These are phyloP conservation scores for Noctuana brunneofusca DNA, from an alignment of 2,888 invertebrate species.

Conservation along the genomic window DNA sequence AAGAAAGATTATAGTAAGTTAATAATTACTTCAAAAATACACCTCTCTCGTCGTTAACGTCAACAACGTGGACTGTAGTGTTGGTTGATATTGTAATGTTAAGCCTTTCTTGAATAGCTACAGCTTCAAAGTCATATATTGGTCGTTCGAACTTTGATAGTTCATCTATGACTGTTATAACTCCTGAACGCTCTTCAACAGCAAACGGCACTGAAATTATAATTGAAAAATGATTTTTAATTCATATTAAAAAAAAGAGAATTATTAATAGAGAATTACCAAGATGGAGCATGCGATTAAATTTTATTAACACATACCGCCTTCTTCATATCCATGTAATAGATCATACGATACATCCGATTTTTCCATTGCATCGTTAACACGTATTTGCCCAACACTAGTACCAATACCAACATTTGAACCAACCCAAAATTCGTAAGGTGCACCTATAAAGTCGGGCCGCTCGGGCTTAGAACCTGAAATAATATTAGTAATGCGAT, in stretches of 20 bases:
- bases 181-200: conserved; percentile 93
- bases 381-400: conserved; percentile 92
- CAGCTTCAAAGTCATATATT: conserved; percentile 91
- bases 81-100: conserved; percentile 90
- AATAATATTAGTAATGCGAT: no score
- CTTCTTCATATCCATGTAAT: conserved; percentile 91
- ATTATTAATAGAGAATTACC: no score
- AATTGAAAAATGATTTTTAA: no score
- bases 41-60: conserved; percentile 87
- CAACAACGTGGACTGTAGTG: conserved; percentile 92
- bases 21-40: conserved; percentile 82
- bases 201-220: conserved; percentile 91
- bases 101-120: conserved; percentile 85
- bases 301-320: conserved; percentile 79
- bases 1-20: conserved; percentile 31
- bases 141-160: conserved; percentile 86
- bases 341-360: conserved; percentile 89
- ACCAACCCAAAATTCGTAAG: conserved; percentile 95
- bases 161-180: conserved; percentile 92
- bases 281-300: no score
- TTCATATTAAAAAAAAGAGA: no score
- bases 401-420: conserved; percentile 92
- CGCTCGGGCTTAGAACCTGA: conserved; percentile 80
- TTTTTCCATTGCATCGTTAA: conserved; percentile 87
- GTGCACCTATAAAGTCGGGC: conserved; percentile 92